Conservation (phyloP, 2,113 vertebrate genomes). For the Callospermophilus lateralis region DNA sequence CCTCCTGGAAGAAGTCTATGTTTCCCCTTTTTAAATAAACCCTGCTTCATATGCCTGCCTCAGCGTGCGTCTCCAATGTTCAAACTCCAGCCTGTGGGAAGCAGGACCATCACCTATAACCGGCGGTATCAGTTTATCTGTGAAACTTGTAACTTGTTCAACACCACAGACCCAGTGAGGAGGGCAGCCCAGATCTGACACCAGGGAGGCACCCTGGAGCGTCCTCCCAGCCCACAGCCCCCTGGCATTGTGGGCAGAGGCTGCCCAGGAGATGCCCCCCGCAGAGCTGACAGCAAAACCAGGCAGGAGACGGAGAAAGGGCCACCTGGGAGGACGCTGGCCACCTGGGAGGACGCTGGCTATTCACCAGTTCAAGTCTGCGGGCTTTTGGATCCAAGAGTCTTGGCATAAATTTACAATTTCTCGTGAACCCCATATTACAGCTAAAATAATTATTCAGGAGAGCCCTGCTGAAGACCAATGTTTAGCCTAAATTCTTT, state of each 20-base stretch:
- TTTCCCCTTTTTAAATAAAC: too few species aligned
- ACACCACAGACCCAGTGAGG: background rate
- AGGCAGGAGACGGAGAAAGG: accelerated
- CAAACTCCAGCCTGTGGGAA: too few species aligned
- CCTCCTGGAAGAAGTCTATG: too few species aligned
- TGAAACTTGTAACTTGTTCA: background rate
- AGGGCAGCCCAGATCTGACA: background rate
- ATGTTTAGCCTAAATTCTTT: background rate
- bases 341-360: background rate
- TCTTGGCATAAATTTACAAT: background rate
- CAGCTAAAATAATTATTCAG: background rate
- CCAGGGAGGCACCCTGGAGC: accelerated
- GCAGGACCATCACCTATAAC: too few species aligned
- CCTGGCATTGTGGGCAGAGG: background rate
- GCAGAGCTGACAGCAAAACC: background rate
- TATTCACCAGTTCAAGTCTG: background rate
- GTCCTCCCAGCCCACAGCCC: background rate
- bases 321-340: too few species aligned
- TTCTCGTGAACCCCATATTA: background rate
- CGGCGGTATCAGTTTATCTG: too few species aligned
- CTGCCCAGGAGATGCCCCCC: accelerated
- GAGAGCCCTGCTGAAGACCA: background rate
- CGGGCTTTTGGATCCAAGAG: background rate
- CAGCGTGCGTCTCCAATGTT: too few species aligned
- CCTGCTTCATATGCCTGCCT: too few species aligned